phyloP scores from a whole-genome alignment of 2,113 vertebrate genomes.

The Nothoprocta pentlandii region DNA sequence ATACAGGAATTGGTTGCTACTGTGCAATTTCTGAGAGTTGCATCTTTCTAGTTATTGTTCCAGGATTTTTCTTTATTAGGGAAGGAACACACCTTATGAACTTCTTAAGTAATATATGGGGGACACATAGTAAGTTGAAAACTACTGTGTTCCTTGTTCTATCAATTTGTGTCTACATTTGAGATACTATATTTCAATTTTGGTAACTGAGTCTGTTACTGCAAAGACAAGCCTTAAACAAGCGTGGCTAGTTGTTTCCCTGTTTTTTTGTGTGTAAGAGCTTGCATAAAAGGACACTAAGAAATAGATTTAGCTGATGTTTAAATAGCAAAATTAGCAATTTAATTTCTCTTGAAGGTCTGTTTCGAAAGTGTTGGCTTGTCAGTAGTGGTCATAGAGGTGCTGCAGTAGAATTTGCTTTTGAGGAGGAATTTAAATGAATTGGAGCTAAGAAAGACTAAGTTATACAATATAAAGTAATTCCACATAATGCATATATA shows the following conservation, averaged over 20 bases:
- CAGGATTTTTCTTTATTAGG: background rate
- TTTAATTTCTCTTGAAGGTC: constrained; percentile 20
- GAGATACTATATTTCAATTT: background rate
- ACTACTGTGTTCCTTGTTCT: background rate
- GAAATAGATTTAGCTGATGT: background rate
- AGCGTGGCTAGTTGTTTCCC: background rate
- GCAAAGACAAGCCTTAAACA: background rate
- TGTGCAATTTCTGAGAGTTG: background rate
- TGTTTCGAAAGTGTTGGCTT: constrained; percentile 41
- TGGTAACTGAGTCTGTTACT: constrained; percentile 10
- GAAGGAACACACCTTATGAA: background rate
- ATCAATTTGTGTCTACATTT: background rate
- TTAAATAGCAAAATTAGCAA: background rate
- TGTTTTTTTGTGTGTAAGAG: background rate
- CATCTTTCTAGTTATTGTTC: background rate
- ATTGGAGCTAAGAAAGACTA: background rate
- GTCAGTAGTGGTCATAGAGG: constrained; percentile 22
- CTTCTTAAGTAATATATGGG: background rate
- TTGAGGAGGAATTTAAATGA: constrained; percentile 55
- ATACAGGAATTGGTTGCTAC: background rate
- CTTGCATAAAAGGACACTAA: background rate
- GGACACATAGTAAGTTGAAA: background rate
- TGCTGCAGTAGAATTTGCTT: constrained; percentile 41
- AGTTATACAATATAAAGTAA: background rate
- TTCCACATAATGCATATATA: background rate